Base-by-base conservation (phyloP, 1,140 invertebrate genomes). In the Cotesia typhae region DNA sequence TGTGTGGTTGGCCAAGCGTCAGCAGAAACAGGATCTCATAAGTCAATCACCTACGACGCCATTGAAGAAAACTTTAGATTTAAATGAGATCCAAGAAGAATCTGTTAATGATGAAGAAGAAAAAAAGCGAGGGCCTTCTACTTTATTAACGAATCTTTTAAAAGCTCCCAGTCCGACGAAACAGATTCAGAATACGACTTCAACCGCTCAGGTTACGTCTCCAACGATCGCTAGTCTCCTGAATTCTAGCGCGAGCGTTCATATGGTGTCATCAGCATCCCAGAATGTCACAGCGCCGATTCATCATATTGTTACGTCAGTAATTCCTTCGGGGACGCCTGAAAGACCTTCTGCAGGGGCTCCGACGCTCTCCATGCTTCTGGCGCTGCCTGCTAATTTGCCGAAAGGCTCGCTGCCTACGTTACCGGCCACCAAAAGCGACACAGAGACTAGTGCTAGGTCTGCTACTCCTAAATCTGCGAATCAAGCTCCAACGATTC, bases 81-180 rank as follows among this genome's bases (percentile, higher is more conserved):
- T 73, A 74, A 76, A 64, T 4, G 84, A 88, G 71, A 72, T 81
- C 72, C 71, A 65, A 59, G 80, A 80, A 59, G 79, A 80, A 41
- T 35, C 70, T 1, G 9, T 36, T 3, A 77, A 77, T 1, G 83
- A 85, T 5, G 84, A 83, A 6, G 82, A 85, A 14, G 83, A 79
- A 37, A 80, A 78, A 12, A 82, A 78, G 60, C 83, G 82, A 0
- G 82, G 83, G 17, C 84, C 87, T 47, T 95, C 94, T 0, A 94
- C 94, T 0, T 82, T 96, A n/a, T 84, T 96, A 36, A 95, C 94
- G 4, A 95, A 93, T 73, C 85, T 96, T 10, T 85, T 96, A 0
- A 94, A 94, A 80, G 94, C 92, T n/a, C 92, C 92, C 0, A 85
- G 81, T 75, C 82, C 85, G 4, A 85, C 84, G 0, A 84, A 82